Conservation (phyloP, 1,140 invertebrate species). For the Macrocentrus cingulum region DNA sequence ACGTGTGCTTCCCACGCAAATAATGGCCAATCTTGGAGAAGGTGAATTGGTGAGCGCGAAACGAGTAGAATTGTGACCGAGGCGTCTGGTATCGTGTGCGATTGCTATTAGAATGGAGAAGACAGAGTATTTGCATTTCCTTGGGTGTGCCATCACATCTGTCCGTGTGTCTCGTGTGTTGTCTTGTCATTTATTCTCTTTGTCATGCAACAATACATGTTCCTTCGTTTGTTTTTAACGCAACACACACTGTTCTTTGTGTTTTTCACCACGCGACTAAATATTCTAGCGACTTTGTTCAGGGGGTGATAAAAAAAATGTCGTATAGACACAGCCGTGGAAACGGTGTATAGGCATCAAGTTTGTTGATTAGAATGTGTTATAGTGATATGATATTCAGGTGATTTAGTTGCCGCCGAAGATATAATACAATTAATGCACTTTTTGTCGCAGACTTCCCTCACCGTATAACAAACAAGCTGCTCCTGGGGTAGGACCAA, state of each 20-base stretch:
- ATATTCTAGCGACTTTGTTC: too few relatives aligned
- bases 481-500: conserved; percentile 31
- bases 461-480: conserved; percentile 64
- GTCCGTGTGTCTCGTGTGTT: neutral
- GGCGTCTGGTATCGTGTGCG: neutral
- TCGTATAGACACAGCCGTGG: too few relatives aligned
- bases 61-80: conserved; percentile 12
- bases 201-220: too few relatives aligned
- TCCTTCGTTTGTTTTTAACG: too few relatives aligned
- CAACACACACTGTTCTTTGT: too few relatives aligned
- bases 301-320: too few relatives aligned
- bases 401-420: neutral
- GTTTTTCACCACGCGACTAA: too few relatives aligned
- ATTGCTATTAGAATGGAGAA: conserved; percentile 19
- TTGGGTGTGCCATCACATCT: conserved; percentile 18
- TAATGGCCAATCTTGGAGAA: neutral
- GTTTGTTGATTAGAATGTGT: too few relatives aligned
- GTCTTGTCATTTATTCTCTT: neutral
- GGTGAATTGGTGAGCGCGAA: neutral
- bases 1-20: conserved; percentile 5
- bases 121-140: conserved; percentile 22
- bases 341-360: too few relatives aligned
- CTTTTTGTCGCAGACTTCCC: conserved; percentile 62
- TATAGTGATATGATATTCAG: too few relatives aligned
- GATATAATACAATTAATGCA: neutral